Percentiles rank a stretch among this genome's conserved stretches.
Evolutionary conservation across 1,140 invertebrate genomes (phyloP).

Genomic region (Laupala kohalensis): DNA sequence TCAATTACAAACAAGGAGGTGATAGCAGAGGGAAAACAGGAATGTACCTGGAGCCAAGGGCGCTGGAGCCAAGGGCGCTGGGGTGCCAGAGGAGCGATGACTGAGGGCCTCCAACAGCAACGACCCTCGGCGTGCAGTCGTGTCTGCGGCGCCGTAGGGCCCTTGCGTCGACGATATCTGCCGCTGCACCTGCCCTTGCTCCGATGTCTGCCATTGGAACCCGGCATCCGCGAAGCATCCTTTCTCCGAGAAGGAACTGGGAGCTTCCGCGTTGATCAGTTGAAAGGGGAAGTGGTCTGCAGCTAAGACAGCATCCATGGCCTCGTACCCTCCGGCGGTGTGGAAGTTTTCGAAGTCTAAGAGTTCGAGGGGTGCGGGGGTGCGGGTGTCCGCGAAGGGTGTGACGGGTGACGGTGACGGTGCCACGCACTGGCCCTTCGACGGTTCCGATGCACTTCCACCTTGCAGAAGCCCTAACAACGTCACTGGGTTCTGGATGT

Average conservation of each 20-base stretch:
- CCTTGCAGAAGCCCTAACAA: not conserved
- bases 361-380: not conserved
- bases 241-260: too few species aligned
- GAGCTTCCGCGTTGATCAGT: not conserved
- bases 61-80: too few species aligned
- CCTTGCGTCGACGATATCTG: too few species aligned
- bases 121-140: not conserved
- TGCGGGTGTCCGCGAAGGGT: not conserved
- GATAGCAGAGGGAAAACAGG: too few species aligned
- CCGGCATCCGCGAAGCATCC: too few species aligned
- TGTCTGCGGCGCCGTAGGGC: not conserved
- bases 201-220: too few species aligned
- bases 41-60: too few species aligned
- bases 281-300: not conserved
- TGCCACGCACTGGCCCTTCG: not conserved
- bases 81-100: not conserved
- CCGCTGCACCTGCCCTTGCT: too few species aligned
- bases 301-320: not conserved
- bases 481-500: not conserved
- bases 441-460: too few species aligned
- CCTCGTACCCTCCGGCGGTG: not conserved
- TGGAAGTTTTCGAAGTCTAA: not conserved
- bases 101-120: not conserved
- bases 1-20: too few species aligned
- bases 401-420: not conserved